A percentile compares a stretch with the other conserved stretches of the same genome.
phyloP scores from a whole-genome alignment of 2,797 vertebrate species.

The Cottoperca gobio region DNA sequence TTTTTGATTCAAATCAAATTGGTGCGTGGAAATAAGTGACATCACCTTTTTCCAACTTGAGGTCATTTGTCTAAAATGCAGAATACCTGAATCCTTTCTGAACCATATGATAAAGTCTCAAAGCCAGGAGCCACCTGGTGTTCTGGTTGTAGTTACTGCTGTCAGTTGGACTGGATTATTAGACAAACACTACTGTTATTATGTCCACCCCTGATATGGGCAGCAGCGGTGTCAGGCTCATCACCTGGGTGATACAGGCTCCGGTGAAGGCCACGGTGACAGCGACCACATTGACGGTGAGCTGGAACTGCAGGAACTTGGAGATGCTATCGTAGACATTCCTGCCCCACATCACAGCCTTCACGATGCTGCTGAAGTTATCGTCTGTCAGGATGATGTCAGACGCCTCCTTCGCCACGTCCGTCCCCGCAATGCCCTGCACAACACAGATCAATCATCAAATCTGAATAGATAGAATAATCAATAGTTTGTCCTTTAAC shows the following conservation, averaged over 20 bases:
- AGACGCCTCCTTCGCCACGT: slow-evolving; percentile 97
- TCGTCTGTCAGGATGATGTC: slow-evolving; percentile 98
- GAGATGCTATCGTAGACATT: slow-evolving; percentile 99
- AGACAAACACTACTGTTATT: too few species aligned
- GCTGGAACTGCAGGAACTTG: slow-evolving; percentile 98
- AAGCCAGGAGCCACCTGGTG: too few species aligned
- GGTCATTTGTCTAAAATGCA: too few species aligned
- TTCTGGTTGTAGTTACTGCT: not conserved
- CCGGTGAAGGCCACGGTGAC: slow-evolving; percentile 97
- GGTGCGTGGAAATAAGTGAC: too few species aligned
- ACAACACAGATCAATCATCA: not conserved
- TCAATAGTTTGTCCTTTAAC: not conserved
- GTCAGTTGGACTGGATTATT: too few species aligned
- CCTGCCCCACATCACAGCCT: slow-evolving; percentile 98
- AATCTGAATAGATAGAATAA: not conserved
- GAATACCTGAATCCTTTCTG: too few species aligned
- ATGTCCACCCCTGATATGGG: too few species aligned
- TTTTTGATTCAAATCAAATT: too few species aligned
- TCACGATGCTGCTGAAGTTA: slow-evolving; percentile 98
- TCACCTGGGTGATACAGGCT: slow-evolving; percentile 96
- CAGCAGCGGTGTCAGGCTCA: not conserved
- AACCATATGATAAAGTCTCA: too few species aligned
- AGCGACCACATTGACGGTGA: slow-evolving; percentile 96
- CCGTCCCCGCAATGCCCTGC: slow-evolving; percentile 97
- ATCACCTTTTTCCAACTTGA: too few species aligned